Evolutionary conservation across 1,140 invertebrate genomes (phyloP).

Genomic region (Drosophila watanabei): DNA sequence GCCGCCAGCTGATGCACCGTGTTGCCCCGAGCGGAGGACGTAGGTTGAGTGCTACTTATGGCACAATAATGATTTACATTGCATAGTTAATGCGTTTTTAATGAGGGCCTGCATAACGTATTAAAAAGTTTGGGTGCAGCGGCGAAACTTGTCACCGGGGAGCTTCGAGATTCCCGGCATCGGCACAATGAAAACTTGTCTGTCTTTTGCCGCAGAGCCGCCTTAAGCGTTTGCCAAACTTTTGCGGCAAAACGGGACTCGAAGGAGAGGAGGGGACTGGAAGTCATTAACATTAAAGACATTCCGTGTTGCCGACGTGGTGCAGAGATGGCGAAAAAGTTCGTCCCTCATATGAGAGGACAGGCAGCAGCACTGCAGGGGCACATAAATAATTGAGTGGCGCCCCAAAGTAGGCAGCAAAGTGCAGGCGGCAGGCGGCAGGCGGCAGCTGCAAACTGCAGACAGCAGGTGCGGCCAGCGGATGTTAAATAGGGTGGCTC

Average conservation of each 20-base stretch:
- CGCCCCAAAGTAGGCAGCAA: constrained; percentile 74
- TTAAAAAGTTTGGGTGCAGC: constrained; percentile 59
- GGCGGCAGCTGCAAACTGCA: constrained; percentile 50
- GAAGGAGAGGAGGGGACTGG: constrained; percentile 3
- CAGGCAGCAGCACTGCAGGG: constrained; percentile 64
- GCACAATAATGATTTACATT: constrained; percentile 77
- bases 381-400: constrained; percentile 81
- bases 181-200: constrained; percentile 56
- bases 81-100: constrained; percentile 82
- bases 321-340: constrained; percentile 42
- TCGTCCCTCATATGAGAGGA: constrained; percentile 28
- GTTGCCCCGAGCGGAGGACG: constrained; percentile 5
- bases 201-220: constrained; percentile 71
- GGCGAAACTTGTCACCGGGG: constrained; percentile 67
- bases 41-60: constrained; percentile 60
- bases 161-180: constrained; percentile 41
- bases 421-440: constrained; percentile 60
- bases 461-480: constrained; percentile 67
- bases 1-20: constrained; percentile 37
- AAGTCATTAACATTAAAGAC: constrained; percentile 81
- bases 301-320: constrained; percentile 55
- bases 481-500: constrained; percentile 37
- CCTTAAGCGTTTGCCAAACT: constrained; percentile 75
- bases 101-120: constrained; percentile 62
- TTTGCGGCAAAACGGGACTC: constrained; percentile 52